Conservation (phyloP, 2,113 vertebrate genomes). For the Melospiza melodia region DNA sequence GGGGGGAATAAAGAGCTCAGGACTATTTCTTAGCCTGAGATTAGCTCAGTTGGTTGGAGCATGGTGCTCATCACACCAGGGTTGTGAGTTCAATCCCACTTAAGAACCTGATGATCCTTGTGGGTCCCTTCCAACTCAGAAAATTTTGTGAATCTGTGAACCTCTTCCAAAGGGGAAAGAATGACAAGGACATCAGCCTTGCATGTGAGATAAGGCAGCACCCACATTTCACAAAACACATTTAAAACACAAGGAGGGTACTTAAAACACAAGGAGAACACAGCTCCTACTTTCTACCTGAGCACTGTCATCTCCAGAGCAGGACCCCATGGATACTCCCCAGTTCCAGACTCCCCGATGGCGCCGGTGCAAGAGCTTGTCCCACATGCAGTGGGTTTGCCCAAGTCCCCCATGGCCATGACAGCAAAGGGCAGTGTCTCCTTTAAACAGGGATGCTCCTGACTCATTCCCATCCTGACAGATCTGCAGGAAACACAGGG, state of each 20-base stretch:
- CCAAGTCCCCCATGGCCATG: neutral
- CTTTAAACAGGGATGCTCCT: neutral
- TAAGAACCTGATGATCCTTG: neutral
- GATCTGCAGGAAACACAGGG: neutral
- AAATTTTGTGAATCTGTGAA: neutral
- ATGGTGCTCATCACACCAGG: rapidly evolving
- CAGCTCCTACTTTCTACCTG: neutral
- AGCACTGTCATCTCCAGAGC: neutral
- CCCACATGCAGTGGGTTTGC: neutral
- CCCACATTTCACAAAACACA: neutral
- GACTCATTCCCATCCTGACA: neutral
- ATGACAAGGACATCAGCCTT: neutral
- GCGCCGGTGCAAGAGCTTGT: rapidly evolving
- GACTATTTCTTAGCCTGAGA: neutral
- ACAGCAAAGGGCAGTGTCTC: neutral
- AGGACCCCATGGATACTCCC: neutral
- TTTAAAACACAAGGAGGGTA: neutral
- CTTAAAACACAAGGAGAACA: neutral
- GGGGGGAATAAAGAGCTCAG: neutral
- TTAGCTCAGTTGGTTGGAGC: neutral
- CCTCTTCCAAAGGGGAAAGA: neutral
- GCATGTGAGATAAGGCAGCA: neutral
- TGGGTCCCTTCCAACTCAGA: neutral
- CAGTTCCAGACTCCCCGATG: neutral
- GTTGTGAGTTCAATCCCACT: neutral